Base-by-base conservation (phyloP, 2,113 vertebrate species). In the Amphiprion percula region DNA sequence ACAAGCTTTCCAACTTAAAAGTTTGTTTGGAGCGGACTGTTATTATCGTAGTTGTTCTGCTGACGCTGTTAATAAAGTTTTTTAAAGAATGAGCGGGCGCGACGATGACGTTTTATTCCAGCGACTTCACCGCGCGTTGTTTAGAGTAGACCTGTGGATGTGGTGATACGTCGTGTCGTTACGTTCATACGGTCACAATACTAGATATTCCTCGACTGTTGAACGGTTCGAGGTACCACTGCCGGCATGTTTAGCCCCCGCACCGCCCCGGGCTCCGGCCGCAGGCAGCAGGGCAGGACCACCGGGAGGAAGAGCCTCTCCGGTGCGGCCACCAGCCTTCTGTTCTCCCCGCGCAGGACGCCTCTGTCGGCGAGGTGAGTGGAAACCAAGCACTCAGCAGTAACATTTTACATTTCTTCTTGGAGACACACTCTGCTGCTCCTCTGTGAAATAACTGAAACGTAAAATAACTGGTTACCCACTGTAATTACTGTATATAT, bases 341-440 rank as follows among this genome's bases (percentile, higher is more conserved):
- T 94, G 47, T 94, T 95, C 68, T 94, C 94, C 66, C 94, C 94
- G 19, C 88, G 93, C 6, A 92, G 93, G 78, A 87, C 91, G n/a
- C 2, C 88, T 19, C 58, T 94, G 41, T 78, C 90, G 1, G 85
- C 89, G 1, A 87, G 94, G 95, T 94, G 68, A 80, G 81, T 0
- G 33, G 1, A 4, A 37, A 52, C 19, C 17, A 15, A 15, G 16
- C 12, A 19, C 8, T 4, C 5, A n/a, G 49, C n/a, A 17, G 9
- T 21, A 19, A 19, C 9, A 19, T 17, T n/a, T 19, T 5, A 52
- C 11, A 12, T 15, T 44, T n/a, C 21, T 5, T n/a, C 16, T 16
- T 52, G 5, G 2, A 52, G 21, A 10, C 17, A 9, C 15, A 8
- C 3, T 2, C 49, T n/a, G 6, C 16, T 19, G 16, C 5, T 21